Evolutionary conservation across 2,797 vertebrate genomes (phyloP).

Genomic region (Acrossocheilus fasciatus): DNA sequence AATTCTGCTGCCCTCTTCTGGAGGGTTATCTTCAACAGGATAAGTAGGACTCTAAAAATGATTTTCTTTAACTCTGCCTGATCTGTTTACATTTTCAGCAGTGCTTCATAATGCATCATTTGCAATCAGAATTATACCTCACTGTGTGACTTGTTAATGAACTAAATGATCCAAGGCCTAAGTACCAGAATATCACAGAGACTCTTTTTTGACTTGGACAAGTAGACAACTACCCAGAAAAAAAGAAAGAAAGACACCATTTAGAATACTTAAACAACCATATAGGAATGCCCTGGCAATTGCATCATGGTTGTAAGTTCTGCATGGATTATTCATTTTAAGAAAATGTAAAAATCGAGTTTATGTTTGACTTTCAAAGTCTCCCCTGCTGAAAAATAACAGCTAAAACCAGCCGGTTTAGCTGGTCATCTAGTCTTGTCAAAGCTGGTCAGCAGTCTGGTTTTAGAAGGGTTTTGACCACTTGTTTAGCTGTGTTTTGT

Average conservation of each 20-base stretch:
- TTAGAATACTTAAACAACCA: not conserved
- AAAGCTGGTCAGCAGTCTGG: not conserved
- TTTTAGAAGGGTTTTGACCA: not conserved
- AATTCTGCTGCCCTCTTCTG: conserved; percentile 35
- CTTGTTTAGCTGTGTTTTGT: no score
- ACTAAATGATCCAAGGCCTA: not conserved
- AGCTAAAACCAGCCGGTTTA: not conserved
- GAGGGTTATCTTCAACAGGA: conserved; percentile 3
- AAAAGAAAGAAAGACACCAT: no score
- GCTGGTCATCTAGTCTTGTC: no score
- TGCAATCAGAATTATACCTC: not conserved
- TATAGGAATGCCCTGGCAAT: not conserved
- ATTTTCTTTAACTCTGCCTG: not conserved
- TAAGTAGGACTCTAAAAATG: no score
- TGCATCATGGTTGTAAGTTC: not conserved
- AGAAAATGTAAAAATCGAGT: not conserved
- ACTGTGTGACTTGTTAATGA: not conserved
- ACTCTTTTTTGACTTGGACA: not conserved
- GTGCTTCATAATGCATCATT: not conserved
- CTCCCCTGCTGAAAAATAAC: not conserved
- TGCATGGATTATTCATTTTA: not conserved
- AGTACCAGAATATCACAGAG: not conserved
- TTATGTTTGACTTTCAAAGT: not conserved
- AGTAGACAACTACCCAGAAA: not conserved
- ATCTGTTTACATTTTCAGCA: not conserved